phyloP scores from a whole-genome alignment of 2,113 vertebrate genomes.

The Butorides virescens region DNA sequence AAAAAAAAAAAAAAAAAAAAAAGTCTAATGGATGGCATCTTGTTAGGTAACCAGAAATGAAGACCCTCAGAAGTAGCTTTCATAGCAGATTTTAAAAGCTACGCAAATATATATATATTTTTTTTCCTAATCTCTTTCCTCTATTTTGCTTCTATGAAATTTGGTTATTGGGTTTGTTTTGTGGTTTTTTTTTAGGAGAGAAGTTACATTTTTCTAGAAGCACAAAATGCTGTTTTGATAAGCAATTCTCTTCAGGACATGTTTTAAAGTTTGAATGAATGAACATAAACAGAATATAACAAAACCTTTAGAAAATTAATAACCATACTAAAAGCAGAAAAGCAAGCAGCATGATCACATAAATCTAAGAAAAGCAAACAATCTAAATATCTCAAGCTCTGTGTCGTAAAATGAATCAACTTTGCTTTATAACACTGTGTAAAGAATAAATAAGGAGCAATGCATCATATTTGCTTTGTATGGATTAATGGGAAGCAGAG shows the following conservation, averaged over 20 bases:
- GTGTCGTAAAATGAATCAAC: not conserved
- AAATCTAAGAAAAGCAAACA: constrained; percentile 22
- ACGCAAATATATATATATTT: too few relatives aligned
- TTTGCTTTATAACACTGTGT: not conserved
- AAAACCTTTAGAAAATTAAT: constrained; percentile 15
- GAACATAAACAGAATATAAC: not conserved
- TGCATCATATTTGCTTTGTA: not conserved
- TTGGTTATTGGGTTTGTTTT: not conserved
- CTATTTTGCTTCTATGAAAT: not conserved
- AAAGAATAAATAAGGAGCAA: constrained; percentile 21
- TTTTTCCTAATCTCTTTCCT: not conserved
- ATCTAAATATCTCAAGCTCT: not conserved
- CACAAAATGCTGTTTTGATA: not conserved
- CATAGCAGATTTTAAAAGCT: not conserved
- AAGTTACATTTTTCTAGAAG: not conserved
- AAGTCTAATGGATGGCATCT: not conserved
- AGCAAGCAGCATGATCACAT: not conserved
- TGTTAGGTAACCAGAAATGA: not conserved
- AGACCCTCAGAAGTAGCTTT: not conserved
- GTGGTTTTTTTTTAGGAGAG: not conserved
- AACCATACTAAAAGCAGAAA: not conserved
- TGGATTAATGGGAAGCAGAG: not conserved
- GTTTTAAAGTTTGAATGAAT: not conserved
- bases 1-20: not conserved
- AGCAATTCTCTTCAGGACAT: not conserved